Conservation (phyloP, 1,140 invertebrate genomes). For the Zaprionus ornatus region DNA sequence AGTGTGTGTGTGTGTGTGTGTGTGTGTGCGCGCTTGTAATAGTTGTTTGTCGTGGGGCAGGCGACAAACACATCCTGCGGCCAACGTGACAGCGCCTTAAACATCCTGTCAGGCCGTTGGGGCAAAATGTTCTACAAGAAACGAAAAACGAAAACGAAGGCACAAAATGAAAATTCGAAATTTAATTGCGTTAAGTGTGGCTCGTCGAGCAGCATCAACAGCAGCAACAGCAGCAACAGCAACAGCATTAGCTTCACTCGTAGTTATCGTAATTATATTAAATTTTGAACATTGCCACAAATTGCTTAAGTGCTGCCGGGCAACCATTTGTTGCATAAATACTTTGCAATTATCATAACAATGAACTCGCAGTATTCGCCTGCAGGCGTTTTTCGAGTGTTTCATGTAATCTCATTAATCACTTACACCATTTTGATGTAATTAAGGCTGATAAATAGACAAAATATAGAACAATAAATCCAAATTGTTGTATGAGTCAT, state of each 20-base stretch:
- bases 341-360: neutral
- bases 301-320: constrained; percentile 4
- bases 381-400: neutral
- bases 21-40: neutral
- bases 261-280: constrained; percentile 2
- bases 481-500: neutral
- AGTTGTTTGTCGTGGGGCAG: constrained; percentile 14
- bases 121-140: neutral
- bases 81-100: constrained; percentile 26
- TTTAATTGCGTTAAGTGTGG: constrained; percentile 27
- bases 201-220: neutral
- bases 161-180: constrained; percentile 11
- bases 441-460: neutral
- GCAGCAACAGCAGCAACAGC: no score
- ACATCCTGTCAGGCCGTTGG: constrained; percentile 32
- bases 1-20: neutral
- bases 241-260: neutral
- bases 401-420: neutral
- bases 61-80: constrained; percentile 30
- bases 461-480: neutral
- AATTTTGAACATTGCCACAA: neutral
- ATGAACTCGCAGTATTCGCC: neutral
- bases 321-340: neutral
- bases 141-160: neutral
- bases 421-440: neutral